Conservation (phyloP, 2,113 vertebrate species). For the Macrotis lagotis region DNA sequence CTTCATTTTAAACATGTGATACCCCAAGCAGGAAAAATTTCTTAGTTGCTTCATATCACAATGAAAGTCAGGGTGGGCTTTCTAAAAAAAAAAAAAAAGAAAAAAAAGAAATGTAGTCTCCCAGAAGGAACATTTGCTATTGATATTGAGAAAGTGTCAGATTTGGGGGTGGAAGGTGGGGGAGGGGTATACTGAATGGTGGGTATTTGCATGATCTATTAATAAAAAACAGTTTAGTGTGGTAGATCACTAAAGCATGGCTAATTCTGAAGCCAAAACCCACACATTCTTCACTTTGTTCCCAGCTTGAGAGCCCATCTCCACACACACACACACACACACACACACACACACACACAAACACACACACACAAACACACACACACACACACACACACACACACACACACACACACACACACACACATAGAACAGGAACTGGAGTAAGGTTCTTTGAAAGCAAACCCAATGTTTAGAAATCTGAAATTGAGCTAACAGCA, state of each 20-base stretch:
- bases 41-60: slow-evolving; percentile 73
- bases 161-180: slow-evolving; percentile 69
- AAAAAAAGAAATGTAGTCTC: slow-evolving; percentile 77
- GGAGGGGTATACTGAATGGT: slow-evolving; percentile 57
- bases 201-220: slow-evolving; percentile 84
- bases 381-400: too few species aligned
- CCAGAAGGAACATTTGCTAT: slow-evolving; percentile 84
- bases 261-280: slow-evolving; percentile 84
- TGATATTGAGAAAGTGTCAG: slow-evolving; percentile 86
- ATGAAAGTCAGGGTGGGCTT: slow-evolving; percentile 83
- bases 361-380: slow-evolving; percentile 27
- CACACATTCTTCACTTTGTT: slow-evolving; percentile 84
- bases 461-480: slow-evolving; percentile 78
- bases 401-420: background rate
- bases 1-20: background rate
- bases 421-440: slow-evolving; percentile 71
- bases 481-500: slow-evolving; percentile 75
- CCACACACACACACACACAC: slow-evolving; percentile 21
- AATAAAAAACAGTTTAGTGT: slow-evolving; percentile 88
- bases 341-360: too few species aligned
- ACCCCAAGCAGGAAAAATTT: slow-evolving; percentile 71
- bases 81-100: slow-evolving; percentile 76
- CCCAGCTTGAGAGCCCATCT: slow-evolving; percentile 73
- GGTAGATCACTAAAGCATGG: slow-evolving; percentile 83
- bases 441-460: slow-evolving; percentile 82